Evolutionary conservation across 2,113 vertebrate species (phyloP), one percentile per base, ranked within the genome.

Genomic region (Oxyruncus cristatus): DNA sequence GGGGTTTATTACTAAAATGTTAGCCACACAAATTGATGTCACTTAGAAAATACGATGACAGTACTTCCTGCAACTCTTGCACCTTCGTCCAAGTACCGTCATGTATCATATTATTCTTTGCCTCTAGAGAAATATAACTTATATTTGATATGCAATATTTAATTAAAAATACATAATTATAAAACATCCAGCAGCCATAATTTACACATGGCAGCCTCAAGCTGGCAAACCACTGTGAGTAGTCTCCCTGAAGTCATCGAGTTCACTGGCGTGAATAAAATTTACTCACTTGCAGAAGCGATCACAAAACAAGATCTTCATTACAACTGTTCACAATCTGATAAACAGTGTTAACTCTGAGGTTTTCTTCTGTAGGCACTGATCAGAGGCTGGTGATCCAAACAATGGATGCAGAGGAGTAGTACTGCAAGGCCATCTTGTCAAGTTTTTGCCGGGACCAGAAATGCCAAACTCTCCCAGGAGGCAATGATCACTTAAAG

Each of bases 11-110:
- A 89, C 96, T 95, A 95, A 98, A 98, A 97, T 94, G 94, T 97
- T 98, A 98, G 95, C 97, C 95, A 96, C 95, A 97, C 97, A 97
- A 98, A 98, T 98, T 8, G 82, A 97, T 96, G 92, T 90, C 83
- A 78, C 95, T 97, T 97, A 95, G 85, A 72, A 97, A 98, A 98
- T 79, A 97, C 19, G 84, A 95, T 97, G 97, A 96, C 91, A 95
- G 85, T 39, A 84, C 86, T 83, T 96, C 75, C 72, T 94, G 61
- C 72, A 96, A 92, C 70, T 92, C 82, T 44, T 96, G 92, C 58
- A 90, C 95, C 97, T 97, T 94, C 70, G 67, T 90, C 84, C 47
- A 46, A 95, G 47, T 88, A 87, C 91, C 75, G 74, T 53, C 19
- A 67, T 61, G 61, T 63, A 92, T 21, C 46, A 37, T 22, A 80